Evolutionary conservation across 2,113 vertebrate genomes (phyloP), one percentile per base, ranked within the genome.

Genomic region (Thunnus thynnus): DNA sequence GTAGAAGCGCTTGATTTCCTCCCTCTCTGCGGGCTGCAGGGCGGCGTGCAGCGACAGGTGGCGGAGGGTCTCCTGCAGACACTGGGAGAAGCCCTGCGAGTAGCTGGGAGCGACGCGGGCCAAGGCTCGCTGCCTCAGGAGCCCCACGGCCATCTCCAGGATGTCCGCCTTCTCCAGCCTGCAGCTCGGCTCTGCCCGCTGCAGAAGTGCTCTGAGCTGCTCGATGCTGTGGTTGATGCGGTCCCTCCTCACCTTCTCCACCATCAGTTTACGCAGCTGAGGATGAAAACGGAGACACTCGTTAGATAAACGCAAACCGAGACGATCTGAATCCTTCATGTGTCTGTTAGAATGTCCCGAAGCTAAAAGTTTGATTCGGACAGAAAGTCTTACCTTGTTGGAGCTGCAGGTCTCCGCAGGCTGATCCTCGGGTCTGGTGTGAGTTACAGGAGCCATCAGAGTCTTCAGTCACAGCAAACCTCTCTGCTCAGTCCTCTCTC

Each of bases 191-290:
- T 96, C 91, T 17, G 93, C 87, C n/a, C 14, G 90, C 91, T 80
- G 93, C 86, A 96, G 90, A 1, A 95, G 83, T 64, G 90, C 30
- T 50, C 96, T 96, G 36, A 97, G 92, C 85, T 96, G 95, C 82
- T 96, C 95, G 0, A 97, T 96, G 93, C 96, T 96, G 93, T 90
- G 94, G 87, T 96, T 96, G 76, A 97, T 97, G 63, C 96, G 88
- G 80, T 96, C 96, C 0, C 95, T 91, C 36, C 94, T 93, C 92
- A 95, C 95, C 72, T 96, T 96, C 83, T 96, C 93, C 41, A 96
- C 94, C 63, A 94, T 90, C 0, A 95, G 93, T 69, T 97, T 97
- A 27, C 94, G 95, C 69, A 96, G 85, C 96, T 97, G 93, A 14
- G 67, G 27, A 4, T 30, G 27, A 30, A 30, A 30, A 30, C 27